phyloP scores from a whole-genome alignment of 2,113 vertebrate species.

The Haliaeetus leucogaster region DNA sequence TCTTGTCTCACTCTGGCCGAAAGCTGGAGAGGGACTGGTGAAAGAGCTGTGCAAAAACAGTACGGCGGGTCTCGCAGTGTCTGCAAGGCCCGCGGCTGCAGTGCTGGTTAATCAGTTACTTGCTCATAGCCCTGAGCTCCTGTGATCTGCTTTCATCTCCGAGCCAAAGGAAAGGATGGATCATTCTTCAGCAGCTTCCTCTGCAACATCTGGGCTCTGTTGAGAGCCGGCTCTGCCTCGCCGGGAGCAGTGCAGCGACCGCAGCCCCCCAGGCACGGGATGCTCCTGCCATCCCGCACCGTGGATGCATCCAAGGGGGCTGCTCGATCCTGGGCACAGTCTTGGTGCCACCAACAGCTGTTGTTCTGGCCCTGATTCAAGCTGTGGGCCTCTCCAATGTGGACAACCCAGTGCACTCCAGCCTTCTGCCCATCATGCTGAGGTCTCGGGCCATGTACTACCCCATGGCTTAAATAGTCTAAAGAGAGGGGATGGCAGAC shows the following conservation, averaged over 20 bases:
- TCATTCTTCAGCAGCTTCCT: constrained; percentile 45
- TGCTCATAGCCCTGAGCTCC: background rate
- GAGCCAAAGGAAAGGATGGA: constrained; percentile 36
- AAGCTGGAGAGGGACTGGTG: background rate
- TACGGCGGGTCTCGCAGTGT: rapidly evolving
- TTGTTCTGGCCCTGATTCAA: background rate
- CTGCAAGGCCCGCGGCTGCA: background rate
- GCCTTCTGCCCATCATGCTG: background rate
- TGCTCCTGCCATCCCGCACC: rapidly evolving
- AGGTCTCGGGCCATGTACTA: background rate
- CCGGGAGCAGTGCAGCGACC: background rate
- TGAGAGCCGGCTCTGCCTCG: background rate
- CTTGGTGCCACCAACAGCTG: background rate
- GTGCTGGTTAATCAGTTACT: constrained; percentile 46
- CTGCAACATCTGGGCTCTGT: background rate
- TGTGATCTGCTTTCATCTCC: constrained; percentile 7
- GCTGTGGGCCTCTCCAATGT: background rate
- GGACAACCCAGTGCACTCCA: background rate
- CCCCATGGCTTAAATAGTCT: background rate
- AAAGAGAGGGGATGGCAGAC: background rate
- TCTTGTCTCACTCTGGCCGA: background rate
- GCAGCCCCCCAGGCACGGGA: rapidly evolving
- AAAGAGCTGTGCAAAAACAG: background rate
- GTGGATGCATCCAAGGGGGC: background rate
- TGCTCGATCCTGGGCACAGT: background rate